Conservation (phyloP, 2,888 invertebrate genomes). For the Plagodis dolabraria region DNA sequence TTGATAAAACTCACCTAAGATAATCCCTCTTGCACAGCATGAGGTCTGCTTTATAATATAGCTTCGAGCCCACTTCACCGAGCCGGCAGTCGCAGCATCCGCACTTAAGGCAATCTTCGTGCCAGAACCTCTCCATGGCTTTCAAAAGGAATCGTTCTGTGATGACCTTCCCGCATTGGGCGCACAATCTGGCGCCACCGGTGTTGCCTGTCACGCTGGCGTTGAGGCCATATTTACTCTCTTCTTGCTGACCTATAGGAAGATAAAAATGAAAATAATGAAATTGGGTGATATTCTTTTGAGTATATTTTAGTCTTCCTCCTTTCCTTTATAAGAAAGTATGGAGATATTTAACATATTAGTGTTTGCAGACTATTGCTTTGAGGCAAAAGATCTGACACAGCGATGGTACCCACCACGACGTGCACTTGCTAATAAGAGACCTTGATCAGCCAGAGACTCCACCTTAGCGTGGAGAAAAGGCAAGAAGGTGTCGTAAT, state of each 20-base stretch:
- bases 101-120: slow-evolving; percentile 96
- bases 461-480: too few species aligned
- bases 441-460: too few species aligned
- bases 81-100: slow-evolving; percentile 96
- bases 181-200: slow-evolving; percentile 87
- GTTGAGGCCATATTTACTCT: slow-evolving; percentile 72
- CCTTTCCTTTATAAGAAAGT: too few species aligned
- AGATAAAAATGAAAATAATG: neutral
- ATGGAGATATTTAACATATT: too few species aligned
- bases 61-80: slow-evolving; percentile 96
- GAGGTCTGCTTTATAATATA: slow-evolving; percentile 95
- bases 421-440: too few species aligned
- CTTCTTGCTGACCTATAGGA: slow-evolving; percentile 74
- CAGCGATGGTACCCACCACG: too few species aligned
- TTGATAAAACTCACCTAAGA: slow-evolving; percentile 87
- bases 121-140: slow-evolving; percentile 96
- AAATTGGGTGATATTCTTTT: too few species aligned
- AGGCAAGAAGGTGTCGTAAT: too few species aligned
- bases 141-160: slow-evolving; percentile 92
- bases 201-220: slow-evolving; percentile 62
- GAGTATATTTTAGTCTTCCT: too few species aligned
- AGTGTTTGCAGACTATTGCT: too few species aligned
- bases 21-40: slow-evolving; percentile 96
- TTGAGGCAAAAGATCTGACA: too few species aligned
- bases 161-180: slow-evolving; percentile 94